Conservation (phyloP, 2,797 vertebrate genomes). For the Prionace glauca region DNA sequence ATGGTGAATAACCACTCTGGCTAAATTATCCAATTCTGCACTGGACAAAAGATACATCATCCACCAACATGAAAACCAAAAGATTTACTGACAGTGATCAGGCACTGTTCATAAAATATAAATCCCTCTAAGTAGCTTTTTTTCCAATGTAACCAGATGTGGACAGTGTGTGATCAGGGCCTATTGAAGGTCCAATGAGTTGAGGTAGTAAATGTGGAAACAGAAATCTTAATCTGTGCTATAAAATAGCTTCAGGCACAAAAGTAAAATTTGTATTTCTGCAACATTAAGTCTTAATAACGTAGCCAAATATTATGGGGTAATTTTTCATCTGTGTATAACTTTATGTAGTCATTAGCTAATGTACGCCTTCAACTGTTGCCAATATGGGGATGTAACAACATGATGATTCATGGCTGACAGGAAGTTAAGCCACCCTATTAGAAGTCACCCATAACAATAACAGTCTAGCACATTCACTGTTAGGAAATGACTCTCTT, state of each 20-base stretch:
- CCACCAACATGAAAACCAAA: not conserved
- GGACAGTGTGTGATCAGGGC: not conserved
- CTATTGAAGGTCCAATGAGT: not conserved
- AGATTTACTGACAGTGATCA: slow-evolving; percentile 2
- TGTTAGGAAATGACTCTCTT: slow-evolving; percentile 9
- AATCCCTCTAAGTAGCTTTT: not conserved
- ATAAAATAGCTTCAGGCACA: not conserved
- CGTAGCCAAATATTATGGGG: not conserved
- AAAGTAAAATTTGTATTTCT: not conserved
- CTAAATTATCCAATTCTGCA: not conserved
- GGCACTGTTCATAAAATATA: not conserved
- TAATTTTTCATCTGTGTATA: not conserved
- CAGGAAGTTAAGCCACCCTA: not conserved
- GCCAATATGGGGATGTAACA: not conserved
- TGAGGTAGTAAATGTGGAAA: not conserved
- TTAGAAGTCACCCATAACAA: not conserved
- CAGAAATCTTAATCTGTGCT: not conserved
- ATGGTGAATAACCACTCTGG: not conserved
- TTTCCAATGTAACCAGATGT: not conserved
- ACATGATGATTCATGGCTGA: not conserved
- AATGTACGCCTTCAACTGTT: not conserved
- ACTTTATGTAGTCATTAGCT: not conserved
- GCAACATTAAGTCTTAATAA: not conserved
- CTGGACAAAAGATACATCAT: not conserved
- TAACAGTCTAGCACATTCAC: not conserved